phyloP scores from a whole-genome alignment of 2,888 invertebrate genomes.

The Crematogaster levior region DNA sequence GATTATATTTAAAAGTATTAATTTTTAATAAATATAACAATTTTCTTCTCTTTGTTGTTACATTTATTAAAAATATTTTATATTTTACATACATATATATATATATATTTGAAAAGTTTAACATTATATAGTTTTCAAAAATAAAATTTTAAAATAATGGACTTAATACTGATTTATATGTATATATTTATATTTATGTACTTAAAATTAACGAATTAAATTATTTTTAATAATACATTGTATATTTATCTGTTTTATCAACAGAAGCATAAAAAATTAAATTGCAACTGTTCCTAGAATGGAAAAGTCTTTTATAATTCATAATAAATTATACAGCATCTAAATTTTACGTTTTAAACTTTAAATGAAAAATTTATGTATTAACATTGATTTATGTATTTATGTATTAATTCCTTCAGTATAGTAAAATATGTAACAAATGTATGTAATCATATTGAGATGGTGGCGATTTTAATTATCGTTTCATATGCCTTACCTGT shows the following conservation, averaged over 20 bases:
- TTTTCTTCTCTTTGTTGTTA: background rate
- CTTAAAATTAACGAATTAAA: background rate
- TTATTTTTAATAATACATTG: conserved; percentile 5
- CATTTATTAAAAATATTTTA: background rate
- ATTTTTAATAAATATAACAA: background rate
- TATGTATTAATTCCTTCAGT: conserved; percentile 43
- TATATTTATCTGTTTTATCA: background rate
- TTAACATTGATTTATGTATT: no score
- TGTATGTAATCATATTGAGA: conserved; percentile 59
- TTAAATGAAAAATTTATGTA: conserved; percentile 22
- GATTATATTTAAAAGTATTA: background rate
- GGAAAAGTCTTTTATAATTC: conserved; percentile 43
- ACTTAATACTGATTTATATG: background rate
- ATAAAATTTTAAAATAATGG: background rate
- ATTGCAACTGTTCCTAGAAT: conserved; percentile 50
- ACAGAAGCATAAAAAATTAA: background rate
- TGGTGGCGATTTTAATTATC: conserved; percentile 65
- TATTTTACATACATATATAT: background rate
- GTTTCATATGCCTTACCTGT: conserved; percentile 77
- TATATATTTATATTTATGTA: background rate
- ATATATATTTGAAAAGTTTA: background rate
- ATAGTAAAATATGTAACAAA: conserved; percentile 65
- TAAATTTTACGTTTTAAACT: conserved; percentile 26
- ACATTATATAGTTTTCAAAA: conserved; percentile 2
- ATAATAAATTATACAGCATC: conserved; percentile 46